Evolutionary conservation across 23 tunicate species (phyloP).

Genomic region (Ascidia mentula): DNA sequence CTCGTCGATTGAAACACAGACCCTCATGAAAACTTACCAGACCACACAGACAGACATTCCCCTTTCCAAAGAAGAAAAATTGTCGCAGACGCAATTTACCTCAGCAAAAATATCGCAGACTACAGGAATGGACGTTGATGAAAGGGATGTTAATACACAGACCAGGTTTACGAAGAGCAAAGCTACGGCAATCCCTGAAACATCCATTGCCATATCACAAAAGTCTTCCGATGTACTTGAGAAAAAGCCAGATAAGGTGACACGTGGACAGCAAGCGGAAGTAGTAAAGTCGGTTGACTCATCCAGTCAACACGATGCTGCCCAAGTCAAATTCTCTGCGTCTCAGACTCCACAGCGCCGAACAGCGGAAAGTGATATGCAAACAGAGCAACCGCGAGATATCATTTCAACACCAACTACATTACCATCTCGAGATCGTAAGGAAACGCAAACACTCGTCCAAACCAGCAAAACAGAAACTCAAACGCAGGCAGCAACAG

Average conservation of each 20-base stretch:
- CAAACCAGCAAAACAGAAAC: background rate
- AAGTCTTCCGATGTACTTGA: background rate
- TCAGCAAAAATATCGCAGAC: constrained; percentile 20
- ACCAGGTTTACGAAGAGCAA: background rate
- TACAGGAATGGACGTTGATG: background rate
- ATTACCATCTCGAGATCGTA: background rate
- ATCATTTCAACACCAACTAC: background rate
- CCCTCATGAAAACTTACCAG: background rate
- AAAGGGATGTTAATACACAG: background rate
- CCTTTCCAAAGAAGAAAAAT: background rate
- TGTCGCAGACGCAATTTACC: background rate
- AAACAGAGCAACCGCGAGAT: constrained; percentile 14
- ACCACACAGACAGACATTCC: background rate
- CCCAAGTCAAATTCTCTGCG: constrained; percentile 1
- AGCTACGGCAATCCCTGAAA: background rate
- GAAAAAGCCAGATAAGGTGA: background rate
- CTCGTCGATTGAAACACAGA: constrained; percentile 1
- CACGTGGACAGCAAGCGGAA: background rate
- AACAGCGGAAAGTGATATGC: too few relatives aligned
- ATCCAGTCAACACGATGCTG: background rate
- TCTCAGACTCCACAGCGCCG: constrained; percentile 18
- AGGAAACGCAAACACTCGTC: background rate
- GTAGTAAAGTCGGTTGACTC: background rate
- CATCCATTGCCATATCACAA: too few relatives aligned
- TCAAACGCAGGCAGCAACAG: background rate